Evolutionary conservation across 2,113 vertebrate species (phyloP).

Genomic region (Fulmarus glacialis): DNA sequence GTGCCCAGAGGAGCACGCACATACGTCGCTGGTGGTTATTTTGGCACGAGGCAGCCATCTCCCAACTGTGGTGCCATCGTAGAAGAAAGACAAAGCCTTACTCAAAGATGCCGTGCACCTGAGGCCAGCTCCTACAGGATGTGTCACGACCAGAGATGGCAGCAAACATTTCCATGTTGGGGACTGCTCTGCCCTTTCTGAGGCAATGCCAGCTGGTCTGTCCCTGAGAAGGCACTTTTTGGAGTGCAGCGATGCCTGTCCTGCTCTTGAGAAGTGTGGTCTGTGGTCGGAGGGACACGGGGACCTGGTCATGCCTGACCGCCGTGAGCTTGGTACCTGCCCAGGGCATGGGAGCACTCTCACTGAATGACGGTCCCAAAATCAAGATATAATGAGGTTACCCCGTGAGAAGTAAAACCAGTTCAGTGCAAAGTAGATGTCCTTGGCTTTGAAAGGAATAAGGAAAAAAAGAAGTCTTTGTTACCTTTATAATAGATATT

Average conservation of each 20-base stretch:
- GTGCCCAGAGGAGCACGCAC: neutral
- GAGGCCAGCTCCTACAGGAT: neutral
- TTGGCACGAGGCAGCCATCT: neutral
- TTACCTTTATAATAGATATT: neutral
- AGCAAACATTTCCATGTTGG: neutral
- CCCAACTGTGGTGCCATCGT: fast-evolving
- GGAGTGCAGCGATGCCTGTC: neutral
- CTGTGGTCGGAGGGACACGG: neutral
- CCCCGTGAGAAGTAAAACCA: neutral
- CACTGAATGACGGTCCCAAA: neutral
- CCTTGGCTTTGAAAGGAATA: neutral
- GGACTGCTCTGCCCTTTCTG: neutral
- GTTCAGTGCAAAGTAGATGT: neutral
- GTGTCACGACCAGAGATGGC: fast-evolving
- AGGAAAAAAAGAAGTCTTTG: neutral
- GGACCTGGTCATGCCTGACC: neutral
- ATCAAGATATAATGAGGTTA: neutral
- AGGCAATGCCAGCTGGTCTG: neutral
- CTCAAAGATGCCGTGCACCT: fast-evolving
- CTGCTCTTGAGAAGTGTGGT: neutral
- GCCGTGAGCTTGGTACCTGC: neutral
- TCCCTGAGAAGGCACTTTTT: neutral
- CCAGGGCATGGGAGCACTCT: fast-evolving
- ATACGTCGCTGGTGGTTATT: neutral
- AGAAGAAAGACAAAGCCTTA: neutral